Conservation (phyloP, 35 echinoderm and acorn worm species). For the Ophiothrix spiculata region DNA sequence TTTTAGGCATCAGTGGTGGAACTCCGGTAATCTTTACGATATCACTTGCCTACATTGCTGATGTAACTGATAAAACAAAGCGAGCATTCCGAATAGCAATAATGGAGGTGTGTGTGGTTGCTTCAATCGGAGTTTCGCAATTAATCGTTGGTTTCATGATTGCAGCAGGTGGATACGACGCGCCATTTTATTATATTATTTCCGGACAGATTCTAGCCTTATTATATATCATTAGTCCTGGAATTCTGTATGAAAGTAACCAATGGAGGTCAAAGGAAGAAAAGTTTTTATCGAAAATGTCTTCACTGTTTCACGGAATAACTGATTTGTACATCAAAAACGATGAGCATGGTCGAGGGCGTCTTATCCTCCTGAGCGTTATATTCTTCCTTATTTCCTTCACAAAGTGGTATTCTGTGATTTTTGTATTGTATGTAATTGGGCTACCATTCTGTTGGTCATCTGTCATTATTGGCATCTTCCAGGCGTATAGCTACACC, state of each 20-base stretch:
- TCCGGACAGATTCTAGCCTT: background rate
- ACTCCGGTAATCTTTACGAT: slow-evolving; percentile 22
- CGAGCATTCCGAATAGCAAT: slow-evolving; percentile 43
- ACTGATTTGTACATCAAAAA: background rate
- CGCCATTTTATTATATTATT: slow-evolving; percentile 7
- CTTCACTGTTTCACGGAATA: background rate
- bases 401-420: background rate
- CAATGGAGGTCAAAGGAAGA: background rate
- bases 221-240: slow-evolving; percentile 17
- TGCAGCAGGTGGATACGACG: background rate
- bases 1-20: slow-evolving; percentile 22
- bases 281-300: background rate
- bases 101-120: slow-evolving; percentile 34
- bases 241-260: background rate
- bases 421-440: slow-evolving; percentile 17
- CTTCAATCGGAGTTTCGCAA: slow-evolving; percentile 30
- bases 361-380: background rate
- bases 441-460: slow-evolving; percentile 49
- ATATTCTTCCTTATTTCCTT: background rate
- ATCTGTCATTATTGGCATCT: slow-evolving; percentile 34
- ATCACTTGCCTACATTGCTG: slow-evolving; percentile 45
- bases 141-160: slow-evolving; percentile 34
- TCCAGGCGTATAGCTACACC: background rate
- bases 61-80: slow-evolving; percentile 30
- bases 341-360: background rate